Conservation (phyloP, 1,140 invertebrate genomes). For the Bombus pyrosoma region DNA sequence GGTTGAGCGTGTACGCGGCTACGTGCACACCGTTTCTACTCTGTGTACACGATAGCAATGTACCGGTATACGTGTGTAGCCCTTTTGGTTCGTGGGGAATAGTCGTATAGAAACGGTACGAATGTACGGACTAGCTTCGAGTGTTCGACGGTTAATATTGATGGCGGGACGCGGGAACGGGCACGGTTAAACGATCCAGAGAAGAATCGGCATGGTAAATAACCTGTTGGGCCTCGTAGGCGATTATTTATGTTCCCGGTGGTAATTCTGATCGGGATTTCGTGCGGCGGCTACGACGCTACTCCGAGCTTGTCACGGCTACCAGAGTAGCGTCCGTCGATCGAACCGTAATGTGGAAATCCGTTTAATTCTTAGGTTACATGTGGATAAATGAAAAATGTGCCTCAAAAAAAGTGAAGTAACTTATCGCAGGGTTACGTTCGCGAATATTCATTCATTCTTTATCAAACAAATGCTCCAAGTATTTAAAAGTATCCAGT, state of each 20-base stretch:
- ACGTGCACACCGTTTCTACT: background rate
- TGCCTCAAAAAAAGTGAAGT: background rate
- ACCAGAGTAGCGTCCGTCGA: constrained; percentile 2
- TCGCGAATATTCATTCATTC: background rate
- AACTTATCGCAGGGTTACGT: background rate
- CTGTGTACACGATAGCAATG: background rate
- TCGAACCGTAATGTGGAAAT: background rate
- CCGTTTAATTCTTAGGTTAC: background rate
- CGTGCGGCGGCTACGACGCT: constrained; percentile 13
- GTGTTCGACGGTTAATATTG: constrained; percentile 79
- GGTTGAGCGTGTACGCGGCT: constrained; percentile 50
- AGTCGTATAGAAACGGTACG: constrained; percentile 26
- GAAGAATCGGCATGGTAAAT: constrained; percentile 65
- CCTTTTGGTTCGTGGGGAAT: constrained; percentile 11
- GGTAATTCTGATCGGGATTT: constrained; percentile 51
- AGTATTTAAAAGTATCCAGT: too few species aligned
- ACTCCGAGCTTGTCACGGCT: background rate
- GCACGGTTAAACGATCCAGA: constrained; percentile 60
- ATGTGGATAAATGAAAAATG: background rate
- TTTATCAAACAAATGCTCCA: background rate
- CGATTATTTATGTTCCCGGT: constrained; percentile 57
- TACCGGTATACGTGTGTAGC: background rate
- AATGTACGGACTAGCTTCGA: constrained; percentile 65
- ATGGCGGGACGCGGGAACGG: constrained; percentile 75
- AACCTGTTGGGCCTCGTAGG: constrained; percentile 54